Percentiles rank a stretch among this genome's conserved stretches.
phyloP scores from a whole-genome alignment of 2,797 vertebrate species.

The Urocyon cinereoargenteus region DNA sequence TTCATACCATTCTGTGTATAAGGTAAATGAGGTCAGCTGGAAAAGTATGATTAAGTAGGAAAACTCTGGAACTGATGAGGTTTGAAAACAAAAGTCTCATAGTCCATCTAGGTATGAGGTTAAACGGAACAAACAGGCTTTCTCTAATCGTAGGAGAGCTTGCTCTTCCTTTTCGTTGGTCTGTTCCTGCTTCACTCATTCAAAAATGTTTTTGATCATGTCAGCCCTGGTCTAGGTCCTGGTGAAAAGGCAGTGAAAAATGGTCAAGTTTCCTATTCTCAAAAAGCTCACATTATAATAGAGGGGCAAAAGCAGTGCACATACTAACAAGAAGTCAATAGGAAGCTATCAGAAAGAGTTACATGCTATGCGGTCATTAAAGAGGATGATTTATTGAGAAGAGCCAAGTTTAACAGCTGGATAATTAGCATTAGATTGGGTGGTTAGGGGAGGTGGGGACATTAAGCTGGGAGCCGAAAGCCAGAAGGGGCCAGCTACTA shows the following conservation, averaged over 20 bases:
- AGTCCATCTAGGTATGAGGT: not conserved
- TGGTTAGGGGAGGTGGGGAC: not conserved
- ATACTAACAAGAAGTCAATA: not conserved
- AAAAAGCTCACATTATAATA: not conserved
- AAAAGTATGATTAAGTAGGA: not conserved
- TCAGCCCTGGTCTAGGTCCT: not conserved
- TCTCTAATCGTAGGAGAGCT: not conserved
- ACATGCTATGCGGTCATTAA: rapidly evolving
- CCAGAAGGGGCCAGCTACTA: not conserved
- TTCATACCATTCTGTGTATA: not conserved
- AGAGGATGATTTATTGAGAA: not conserved
- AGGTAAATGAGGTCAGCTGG: not conserved
- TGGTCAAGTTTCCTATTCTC: not conserved
- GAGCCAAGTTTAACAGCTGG: not conserved
- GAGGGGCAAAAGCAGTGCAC: not conserved
- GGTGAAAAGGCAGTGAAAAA: not conserved
- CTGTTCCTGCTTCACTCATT: not conserved
- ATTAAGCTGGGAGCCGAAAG: not conserved
- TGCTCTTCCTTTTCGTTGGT: not conserved
- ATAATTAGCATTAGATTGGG: not conserved
- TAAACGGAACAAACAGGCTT: not conserved
- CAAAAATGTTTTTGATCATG: not conserved
- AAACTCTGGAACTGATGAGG: not conserved
- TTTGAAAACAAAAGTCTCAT: not conserved
- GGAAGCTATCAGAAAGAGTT: not conserved